Percentiles rank a stretch among this genome's conserved stretches.
phyloP scores from a whole-genome alignment of 2,888 invertebrate genomes.

The Serripes groenlandicus region DNA sequence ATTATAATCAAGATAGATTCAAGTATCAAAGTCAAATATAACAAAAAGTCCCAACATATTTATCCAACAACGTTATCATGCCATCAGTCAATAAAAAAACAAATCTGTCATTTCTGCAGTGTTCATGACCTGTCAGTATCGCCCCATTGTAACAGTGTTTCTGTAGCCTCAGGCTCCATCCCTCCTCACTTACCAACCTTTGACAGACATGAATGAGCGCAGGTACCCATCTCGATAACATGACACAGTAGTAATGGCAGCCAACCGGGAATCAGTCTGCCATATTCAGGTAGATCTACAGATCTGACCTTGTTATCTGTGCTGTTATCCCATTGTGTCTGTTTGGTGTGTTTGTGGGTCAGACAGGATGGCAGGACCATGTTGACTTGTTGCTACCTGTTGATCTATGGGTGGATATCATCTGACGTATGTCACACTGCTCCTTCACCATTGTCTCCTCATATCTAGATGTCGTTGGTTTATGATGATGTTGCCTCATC shows the following conservation, averaged over 20 bases:
- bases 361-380: slow-evolving; percentile 15
- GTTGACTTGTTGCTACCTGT: slow-evolving; percentile 18
- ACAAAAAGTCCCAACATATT: slow-evolving; percentile 10
- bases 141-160: slow-evolving; percentile 11
- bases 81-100: background rate
- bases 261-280: background rate
- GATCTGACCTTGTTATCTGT: background rate
- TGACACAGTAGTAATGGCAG: background rate
- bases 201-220: background rate
- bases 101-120: slow-evolving; percentile 19
- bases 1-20: background rate
- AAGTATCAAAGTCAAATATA: background rate
- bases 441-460: slow-evolving; percentile 38
- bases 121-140: slow-evolving; percentile 11
- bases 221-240: background rate
- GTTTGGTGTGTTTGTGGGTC: background rate
- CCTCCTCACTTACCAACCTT: background rate
- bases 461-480: slow-evolving; percentile 68
- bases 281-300: background rate
- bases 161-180: background rate
- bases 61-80: slow-evolving; percentile 7
- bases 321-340: background rate
- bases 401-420: slow-evolving; percentile 4
- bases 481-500: slow-evolving; percentile 55
- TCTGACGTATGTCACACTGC: slow-evolving; percentile 45